Evolutionary conservation across 2,113 vertebrate species (phyloP).

Genomic region (Plestiodon gilberti): DNA sequence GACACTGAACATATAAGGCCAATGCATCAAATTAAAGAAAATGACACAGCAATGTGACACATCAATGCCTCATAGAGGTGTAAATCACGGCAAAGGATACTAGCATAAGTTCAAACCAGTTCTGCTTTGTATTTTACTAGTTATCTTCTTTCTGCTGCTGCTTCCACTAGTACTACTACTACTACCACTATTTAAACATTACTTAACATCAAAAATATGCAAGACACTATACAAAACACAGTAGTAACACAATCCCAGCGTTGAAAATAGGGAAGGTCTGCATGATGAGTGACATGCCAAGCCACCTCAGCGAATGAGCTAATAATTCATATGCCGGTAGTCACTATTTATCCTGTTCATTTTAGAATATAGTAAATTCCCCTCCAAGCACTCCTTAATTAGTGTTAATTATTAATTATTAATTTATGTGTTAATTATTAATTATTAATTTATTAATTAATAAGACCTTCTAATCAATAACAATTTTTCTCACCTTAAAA

Average conservation of each 20-base stretch:
- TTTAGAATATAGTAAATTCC: neutral
- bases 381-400: no score
- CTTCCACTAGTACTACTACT: neutral
- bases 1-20: neutral
- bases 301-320: neutral
- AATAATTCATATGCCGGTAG: neutral
- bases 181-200: neutral
- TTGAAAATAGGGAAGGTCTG: neutral
- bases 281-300: neutral
- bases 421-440: no score
- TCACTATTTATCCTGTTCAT: neutral
- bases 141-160: neutral
- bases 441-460: no score
- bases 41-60: neutral
- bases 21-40: neutral
- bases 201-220: neutral
- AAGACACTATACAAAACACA: neutral
- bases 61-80: neutral
- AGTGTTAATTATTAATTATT: no score
- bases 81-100: neutral
- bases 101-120: neutral
- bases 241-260: neutral
- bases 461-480: neutral
- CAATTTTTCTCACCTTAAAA: constrained; percentile 32
- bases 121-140: neutral